Percentiles rank a stretch among this genome's conserved stretches.
These are phyloP conservation scores for Spermophilus dauricus DNA, from an alignment of 2,113 vertebrate species.

Conservation along the genomic window DNA sequence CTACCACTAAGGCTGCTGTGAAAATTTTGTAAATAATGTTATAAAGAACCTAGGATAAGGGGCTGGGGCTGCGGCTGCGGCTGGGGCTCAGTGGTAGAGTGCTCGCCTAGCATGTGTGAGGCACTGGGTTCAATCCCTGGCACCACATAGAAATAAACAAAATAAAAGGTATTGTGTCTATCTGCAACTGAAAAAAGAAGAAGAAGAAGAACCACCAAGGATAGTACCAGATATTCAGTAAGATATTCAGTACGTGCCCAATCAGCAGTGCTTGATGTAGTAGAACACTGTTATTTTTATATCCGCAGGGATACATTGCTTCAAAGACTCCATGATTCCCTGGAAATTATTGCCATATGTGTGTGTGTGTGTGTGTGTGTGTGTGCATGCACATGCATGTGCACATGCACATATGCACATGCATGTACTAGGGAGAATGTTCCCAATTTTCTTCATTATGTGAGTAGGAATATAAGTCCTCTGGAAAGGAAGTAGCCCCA, in stretches of 20 bases:
- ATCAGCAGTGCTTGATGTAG: background rate
- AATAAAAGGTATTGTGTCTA: no score
- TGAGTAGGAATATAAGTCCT: background rate
- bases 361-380: background rate
- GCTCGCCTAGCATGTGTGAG: no score
- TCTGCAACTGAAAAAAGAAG: no score
- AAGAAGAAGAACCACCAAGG: background rate
- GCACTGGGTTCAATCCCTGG: no score
- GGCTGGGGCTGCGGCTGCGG: no score
- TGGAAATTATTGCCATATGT: background rate
- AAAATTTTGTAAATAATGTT: constrained; percentile 14
- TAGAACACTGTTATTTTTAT: background rate
- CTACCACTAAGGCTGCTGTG: background rate
- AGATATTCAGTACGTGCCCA: background rate
- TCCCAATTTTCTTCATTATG: background rate
- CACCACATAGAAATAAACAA: no score
- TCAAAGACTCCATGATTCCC: background rate
- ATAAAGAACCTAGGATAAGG: background rate
- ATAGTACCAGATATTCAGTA: background rate
- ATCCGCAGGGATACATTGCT: background rate
- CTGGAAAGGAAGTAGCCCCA: background rate
- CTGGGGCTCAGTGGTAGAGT: no score
- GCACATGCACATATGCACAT: no score
- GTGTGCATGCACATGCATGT: no score
- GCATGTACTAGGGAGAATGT: background rate